Evolutionary conservation across 2,797 vertebrate species (phyloP), one percentile per base, ranked within the genome.

Genomic region (Lerista edwardsae): DNA sequence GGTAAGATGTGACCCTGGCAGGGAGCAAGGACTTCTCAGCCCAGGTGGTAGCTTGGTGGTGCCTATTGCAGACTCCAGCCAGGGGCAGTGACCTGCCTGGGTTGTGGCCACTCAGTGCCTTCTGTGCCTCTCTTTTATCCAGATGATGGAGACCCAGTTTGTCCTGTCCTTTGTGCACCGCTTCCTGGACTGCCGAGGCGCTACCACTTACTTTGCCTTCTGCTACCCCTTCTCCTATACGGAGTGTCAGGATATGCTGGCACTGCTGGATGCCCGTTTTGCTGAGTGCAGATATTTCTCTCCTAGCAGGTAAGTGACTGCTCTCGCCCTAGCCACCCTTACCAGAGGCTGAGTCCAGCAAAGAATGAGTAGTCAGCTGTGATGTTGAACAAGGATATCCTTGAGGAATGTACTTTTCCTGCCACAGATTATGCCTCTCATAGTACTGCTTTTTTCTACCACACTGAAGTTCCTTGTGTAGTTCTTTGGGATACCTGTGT

Each of bases 201-300:
- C 97, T 77, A 98, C 97, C 92, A 98, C 98, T 83, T 99, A 96
- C 95, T 99, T 99, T 87, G 97, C 98, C 91, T 99, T 99, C 96
- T 99, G 98, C 91, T 99, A 97, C 94, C 98, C 98, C 1, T 99
- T 98, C 95, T 98, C 98, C 2, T 99, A 99, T 93, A 94, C 91
- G 0, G 98, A 99, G 94, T 97, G 97, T 93, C 98, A 99, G 96
- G 98, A 98, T 91, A 97, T 98, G 97, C 94, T 99, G 90, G 95
- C 95, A 41, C 97, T 96, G 90, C 94, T 99, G 88, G 98, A 98
- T 39, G 90, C 97, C 79, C 97, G 95, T 87, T 97, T 97, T 93
- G 93, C 96, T 69, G 97, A 96, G 75, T 96, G 94, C 93, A 89
- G 91, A 69, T 92, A 95, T 85, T 95, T 97, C 93, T 94, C 94